Base-by-base conservation (phyloP, 2,113 vertebrate genomes). In the Larimichthys polyactis region DNA sequence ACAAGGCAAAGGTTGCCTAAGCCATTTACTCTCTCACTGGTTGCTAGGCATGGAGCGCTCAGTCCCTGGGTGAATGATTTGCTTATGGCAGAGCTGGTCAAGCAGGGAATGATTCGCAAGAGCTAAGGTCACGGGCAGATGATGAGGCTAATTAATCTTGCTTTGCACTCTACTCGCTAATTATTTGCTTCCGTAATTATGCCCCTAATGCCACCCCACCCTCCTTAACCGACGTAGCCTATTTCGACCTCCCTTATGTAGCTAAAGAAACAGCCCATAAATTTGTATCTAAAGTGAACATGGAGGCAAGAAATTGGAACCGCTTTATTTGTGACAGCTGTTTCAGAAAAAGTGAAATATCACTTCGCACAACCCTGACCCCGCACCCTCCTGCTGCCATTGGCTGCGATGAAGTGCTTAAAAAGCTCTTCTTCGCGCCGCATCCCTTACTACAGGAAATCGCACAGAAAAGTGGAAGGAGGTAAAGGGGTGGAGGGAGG, bases 91-190 rank as follows among this genome's bases (percentile, higher is more conserved):
- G 65, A 55, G 54, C 84, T 83, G 92, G 87, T 91, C 87, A 76
- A 77, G 83, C 80, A 86, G 78, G 66, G 78, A 90, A 82, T 79
- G 77, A 89, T 84, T 91, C 27, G 60, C 49, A 4, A 85, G 85
- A 83, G 89, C 86, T 92, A 86, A 90, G 91, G 90, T 93, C 87
- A 88, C 79, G 79, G 59, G 65, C 90, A 77, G 86, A 91, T 87
- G 90, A 92, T 92, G 90, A 90, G 78, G 79, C 85, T 86, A 93
- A 92, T 94, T 91, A 89, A 90, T 88, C 91, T 92, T 91, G 75
- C 79, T 91, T 93, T 90, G 89, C 92, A 87, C 87, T 90, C 70
- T 74, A 81, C 79, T 78, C 20, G 79, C 89, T 91, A 90, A 93
- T 93, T 86, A 91, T 93, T 91, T 91, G 82, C 88, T 88, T 90